phyloP scores from a whole-genome alignment of 2,113 vertebrate genomes.

The Cyprinodon tularosa region DNA sequence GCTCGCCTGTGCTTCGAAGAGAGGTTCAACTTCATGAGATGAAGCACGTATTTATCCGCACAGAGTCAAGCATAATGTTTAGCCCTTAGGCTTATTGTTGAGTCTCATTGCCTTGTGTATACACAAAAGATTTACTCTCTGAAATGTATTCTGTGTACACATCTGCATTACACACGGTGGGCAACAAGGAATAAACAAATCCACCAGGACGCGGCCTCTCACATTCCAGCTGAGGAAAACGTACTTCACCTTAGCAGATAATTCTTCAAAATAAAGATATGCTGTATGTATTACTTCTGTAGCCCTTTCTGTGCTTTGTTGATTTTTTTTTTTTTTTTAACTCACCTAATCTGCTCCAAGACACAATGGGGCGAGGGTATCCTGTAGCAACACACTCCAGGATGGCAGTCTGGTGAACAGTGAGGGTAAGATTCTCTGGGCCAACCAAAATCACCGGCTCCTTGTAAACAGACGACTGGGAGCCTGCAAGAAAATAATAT shows the following conservation, averaged over 20 bases:
- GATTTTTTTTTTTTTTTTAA: conserved; percentile 10
- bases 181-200: conserved; percentile 9
- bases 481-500: conserved; percentile 76
- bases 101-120: conserved; percentile 36
- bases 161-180: conserved; percentile 23
- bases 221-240: background rate
- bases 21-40: conserved; percentile 49
- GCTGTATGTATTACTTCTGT: background rate
- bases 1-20: conserved; percentile 32
- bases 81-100: conserved; percentile 48
- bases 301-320: background rate
- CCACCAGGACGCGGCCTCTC: background rate
- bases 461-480: conserved; percentile 92
- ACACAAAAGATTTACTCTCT: conserved; percentile 29
- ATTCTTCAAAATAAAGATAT: background rate
- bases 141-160: conserved; percentile 28
- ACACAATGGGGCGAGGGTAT: conserved; percentile 97
- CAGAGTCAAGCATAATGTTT: conserved; percentile 41
- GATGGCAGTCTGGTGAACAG: conserved; percentile 96
- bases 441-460: conserved; percentile 95
- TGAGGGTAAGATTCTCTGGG: conserved; percentile 97
- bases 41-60: conserved; percentile 57
- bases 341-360: conserved; percentile 98
- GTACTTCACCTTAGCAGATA: background rate
- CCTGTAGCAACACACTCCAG: conserved; percentile 98